phyloP scores from a whole-genome alignment of 2,113 vertebrate species.

The Natator depressus region DNA sequence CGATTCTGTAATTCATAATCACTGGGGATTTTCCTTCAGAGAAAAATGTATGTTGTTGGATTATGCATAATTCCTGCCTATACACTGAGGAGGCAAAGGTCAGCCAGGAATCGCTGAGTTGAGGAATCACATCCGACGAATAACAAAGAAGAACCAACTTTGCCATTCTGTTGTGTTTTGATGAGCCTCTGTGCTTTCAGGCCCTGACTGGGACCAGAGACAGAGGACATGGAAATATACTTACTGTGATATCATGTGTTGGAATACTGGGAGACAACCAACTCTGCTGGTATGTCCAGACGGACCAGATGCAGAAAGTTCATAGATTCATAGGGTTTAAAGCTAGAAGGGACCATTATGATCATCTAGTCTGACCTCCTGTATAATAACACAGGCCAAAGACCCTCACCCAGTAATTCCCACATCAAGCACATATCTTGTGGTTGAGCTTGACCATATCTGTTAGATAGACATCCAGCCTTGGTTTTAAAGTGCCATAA shows the following conservation, averaged over 20 bases:
- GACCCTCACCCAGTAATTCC: background rate
- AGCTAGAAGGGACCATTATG: background rate
- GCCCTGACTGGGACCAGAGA: background rate
- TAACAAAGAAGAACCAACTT: background rate
- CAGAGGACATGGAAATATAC: background rate
- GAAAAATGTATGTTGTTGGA: background rate
- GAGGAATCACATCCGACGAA: background rate
- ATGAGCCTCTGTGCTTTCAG: background rate
- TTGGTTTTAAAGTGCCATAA: background rate
- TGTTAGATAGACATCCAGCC: rapidly evolving
- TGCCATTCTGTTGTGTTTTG: background rate
- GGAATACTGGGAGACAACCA: background rate
- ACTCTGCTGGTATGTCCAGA: background rate
- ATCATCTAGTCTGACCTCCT: background rate
- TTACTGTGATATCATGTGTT: background rate
- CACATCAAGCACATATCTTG: rapidly evolving
- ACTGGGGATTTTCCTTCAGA: background rate
- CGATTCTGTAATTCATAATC: background rate
- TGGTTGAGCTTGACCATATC: background rate
- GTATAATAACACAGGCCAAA: rapidly evolving
- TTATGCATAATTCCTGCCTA: background rate
- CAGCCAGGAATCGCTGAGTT: background rate
- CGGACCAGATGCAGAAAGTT: background rate
- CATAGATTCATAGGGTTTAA: background rate
- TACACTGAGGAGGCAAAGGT: background rate